Base-by-base conservation (phyloP, 2,113 vertebrate genomes). In the Myocastor coypus region DNA sequence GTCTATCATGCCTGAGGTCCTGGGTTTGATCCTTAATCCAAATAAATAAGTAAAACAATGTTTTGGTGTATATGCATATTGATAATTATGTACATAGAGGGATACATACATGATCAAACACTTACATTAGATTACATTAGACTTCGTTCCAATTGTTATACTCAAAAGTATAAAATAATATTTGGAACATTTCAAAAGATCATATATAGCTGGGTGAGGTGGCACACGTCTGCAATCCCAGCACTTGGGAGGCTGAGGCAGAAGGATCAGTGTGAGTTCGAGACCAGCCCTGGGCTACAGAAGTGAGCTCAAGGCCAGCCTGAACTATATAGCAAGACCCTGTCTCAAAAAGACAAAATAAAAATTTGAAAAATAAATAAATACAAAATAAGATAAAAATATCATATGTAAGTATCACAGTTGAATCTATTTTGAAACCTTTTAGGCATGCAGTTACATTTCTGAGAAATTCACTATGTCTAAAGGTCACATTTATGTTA, bases 401-500 rank as follows among this genome's bases (percentile, higher is more conserved):
- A 50, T 91, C 78, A 28, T 20, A 11, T 80, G 32, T 78, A n/a
- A 63, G 90, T 78, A 66, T 46, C 61, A 4, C 5, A 52, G 80
- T 80, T 82, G 20, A 84, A 73, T 85, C 20, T 28, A 68, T 83
- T 55, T 87, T 87, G 75, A 94, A 89, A 89, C 19, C 4, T 50
- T 86, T 93, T 30, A 93, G 16, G 34, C 9, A 66, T 66, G 86
- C 3, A 82, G 34, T 19, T 68, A 64, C 28, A 30, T 90, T 90
- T 40, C 63, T 26, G 1, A 89, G 64, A 85, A 93, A 83, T 16
- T 37, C 6, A 1, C 13, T 13, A 1, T 80, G 64, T 86, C 14
- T 94, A 82, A 75, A 66, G 40, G 30, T 28, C 5, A 80, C 19
- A 80, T 69, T 86, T 91, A 82, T 78, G 34, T 95, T 89, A 17